Conservation (phyloP, 1,140 invertebrate species). For the Hirudo medicinalis region DNA sequence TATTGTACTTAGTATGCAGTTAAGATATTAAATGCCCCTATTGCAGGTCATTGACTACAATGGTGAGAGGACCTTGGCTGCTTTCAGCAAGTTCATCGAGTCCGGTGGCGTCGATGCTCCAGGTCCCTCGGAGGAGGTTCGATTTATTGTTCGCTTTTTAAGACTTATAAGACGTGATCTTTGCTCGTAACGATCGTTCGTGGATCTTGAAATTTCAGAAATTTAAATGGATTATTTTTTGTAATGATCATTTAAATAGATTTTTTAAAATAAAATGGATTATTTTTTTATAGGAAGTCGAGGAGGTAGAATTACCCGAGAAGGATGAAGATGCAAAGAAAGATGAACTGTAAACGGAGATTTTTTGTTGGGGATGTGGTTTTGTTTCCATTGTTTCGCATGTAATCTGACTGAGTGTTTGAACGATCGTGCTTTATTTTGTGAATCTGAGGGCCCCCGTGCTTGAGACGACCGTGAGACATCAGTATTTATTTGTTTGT, state of each 20-base stretch:
- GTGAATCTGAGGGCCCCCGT: too few relatives aligned
- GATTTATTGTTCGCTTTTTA: too few relatives aligned
- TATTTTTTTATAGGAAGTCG: constrained; percentile 27
- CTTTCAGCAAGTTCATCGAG: constrained; percentile 71
- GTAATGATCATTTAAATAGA: too few relatives aligned
- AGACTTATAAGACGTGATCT: too few relatives aligned
- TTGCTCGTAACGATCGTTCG: too few relatives aligned
- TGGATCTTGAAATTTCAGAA: too few relatives aligned
- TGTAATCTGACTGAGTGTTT: too few relatives aligned
- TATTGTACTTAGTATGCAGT: not conserved
- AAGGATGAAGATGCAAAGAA: constrained; percentile 28
- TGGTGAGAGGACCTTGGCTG: constrained; percentile 86
- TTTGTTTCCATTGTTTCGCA: not conserved
- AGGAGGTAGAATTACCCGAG: constrained; percentile 25
- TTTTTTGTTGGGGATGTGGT: not conserved
- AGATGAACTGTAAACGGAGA: constrained; percentile 30
- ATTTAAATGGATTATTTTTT: too few relatives aligned
- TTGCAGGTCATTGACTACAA: constrained; percentile 72
- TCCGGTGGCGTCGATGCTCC: constrained; percentile 35
- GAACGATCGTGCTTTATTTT: too few relatives aligned
- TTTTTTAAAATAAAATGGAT: too few relatives aligned
- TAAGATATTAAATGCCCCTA: not conserved
- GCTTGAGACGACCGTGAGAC: too few relatives aligned
- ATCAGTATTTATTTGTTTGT: too few relatives aligned
- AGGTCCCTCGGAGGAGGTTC: constrained; percentile 21